phyloP scores from a whole-genome alignment of 1,140 invertebrate genomes.

The Heliconius melpomene region DNA sequence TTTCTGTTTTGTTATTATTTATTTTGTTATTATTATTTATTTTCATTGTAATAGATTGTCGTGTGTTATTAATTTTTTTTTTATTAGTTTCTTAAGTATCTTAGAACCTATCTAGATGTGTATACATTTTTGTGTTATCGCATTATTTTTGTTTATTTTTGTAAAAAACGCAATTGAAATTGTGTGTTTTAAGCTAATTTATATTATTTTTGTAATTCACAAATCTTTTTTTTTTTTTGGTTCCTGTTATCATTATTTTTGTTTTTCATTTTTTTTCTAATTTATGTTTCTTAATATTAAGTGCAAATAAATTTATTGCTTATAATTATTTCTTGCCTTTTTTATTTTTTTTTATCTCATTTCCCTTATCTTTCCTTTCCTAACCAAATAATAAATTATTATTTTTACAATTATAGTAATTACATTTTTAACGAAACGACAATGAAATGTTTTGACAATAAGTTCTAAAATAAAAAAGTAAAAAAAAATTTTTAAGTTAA shows the following conservation, averaged over 20 bases:
- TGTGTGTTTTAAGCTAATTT: conserved; percentile 52
- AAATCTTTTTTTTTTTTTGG: conserved; percentile 57
- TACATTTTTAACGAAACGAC: too few relatives aligned
- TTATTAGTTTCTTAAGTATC: conserved; percentile 42
- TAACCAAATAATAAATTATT: neutral
- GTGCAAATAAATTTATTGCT: conserved; percentile 79
- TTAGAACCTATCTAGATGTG: conserved; percentile 57
- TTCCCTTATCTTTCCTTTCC: neutral
- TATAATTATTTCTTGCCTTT: conserved; percentile 67
- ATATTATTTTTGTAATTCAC: conserved; percentile 59
- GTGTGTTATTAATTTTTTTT: conserved; percentile 36
- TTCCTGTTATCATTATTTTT: conserved; percentile 77
- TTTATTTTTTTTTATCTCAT: conserved; percentile 34
- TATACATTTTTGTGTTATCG: conserved; percentile 60
- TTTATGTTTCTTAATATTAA: conserved; percentile 74
- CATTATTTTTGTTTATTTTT: conserved; percentile 58
- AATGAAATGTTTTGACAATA: too few relatives aligned
- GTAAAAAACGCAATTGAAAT: conserved; percentile 46
- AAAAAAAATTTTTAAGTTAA: too few relatives aligned
- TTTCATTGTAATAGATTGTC: conserved; percentile 57
- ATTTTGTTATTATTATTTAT: conserved; percentile 72
- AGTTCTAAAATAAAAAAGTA: too few relatives aligned
- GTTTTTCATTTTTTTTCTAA: conserved; percentile 59
- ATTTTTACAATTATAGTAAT: too few relatives aligned
- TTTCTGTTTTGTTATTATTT: conserved; percentile 72